These are phyloP conservation scores for Hedya salicella DNA, from an alignment of 2,888 invertebrate species.

Conservation along the genomic window DNA sequence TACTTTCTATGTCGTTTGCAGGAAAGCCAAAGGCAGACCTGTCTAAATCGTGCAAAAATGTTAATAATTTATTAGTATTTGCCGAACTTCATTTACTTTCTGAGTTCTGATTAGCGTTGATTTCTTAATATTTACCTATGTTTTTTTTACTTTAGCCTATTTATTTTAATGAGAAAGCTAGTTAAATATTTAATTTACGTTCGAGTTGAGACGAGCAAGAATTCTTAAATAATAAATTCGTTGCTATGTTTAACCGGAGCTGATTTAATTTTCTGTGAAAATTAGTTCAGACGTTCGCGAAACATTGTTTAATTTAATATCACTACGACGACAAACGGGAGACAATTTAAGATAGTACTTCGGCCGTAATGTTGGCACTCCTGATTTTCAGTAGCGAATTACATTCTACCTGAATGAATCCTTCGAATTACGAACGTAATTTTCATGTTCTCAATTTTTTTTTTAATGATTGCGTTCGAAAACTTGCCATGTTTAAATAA, in stretches of 20 bases:
- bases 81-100: neutral
- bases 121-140: neutral
- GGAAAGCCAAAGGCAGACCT: no score
- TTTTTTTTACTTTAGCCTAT: conserved; percentile 4
- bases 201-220: conserved; percentile 25
- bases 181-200: conserved; percentile 29
- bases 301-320: conserved; percentile 33
- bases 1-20: neutral
- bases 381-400: conserved; percentile 5
- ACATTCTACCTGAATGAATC: neutral
- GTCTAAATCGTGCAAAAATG: neutral
- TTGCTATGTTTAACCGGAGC: conserved; percentile 19
- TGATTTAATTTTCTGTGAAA: conserved; percentile 37
- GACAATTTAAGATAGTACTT: conserved; percentile 13
- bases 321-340: conserved; percentile 15
- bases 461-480: neutral
- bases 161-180: conserved; percentile 24
- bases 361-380: conserved; percentile 9
- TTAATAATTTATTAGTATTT: conserved; percentile 2
- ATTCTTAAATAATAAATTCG: conserved; percentile 38
- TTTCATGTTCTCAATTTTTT: neutral
- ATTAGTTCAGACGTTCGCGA: conserved; percentile 25
- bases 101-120: neutral
- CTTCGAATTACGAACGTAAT: conserved; percentile 6
- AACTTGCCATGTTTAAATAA: conserved; percentile 1